phyloP scores from a whole-genome alignment of 1,140 invertebrate species.

The Agrilus planipennis region DNA sequence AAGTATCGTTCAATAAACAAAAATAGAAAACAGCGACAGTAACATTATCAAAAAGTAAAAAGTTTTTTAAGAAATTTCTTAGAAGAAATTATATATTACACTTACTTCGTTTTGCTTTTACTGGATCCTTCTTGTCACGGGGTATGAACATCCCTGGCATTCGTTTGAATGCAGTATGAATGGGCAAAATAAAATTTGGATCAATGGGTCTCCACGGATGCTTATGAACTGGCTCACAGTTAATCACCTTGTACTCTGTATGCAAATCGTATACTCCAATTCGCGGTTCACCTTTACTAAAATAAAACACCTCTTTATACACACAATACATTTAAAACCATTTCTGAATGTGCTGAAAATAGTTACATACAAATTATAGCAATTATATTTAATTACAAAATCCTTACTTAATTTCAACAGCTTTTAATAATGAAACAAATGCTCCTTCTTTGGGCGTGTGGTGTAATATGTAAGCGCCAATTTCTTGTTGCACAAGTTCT shows the following conservation, averaged over 20 bases:
- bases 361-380: conserved; percentile 5
- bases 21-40: too few species aligned
- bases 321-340: too few species aligned
- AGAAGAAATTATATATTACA: too few species aligned
- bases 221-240: conserved; percentile 12
- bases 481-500: conserved; percentile 21
- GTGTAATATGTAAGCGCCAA: conserved; percentile 35
- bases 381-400: too few species aligned
- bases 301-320: too few species aligned
- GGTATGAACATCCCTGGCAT: conserved; percentile 31
- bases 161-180: conserved; percentile 15
- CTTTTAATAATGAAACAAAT: conserved; percentile 32
- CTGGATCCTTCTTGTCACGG: too few species aligned
- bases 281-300: conserved; percentile 14
- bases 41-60: too few species aligned
- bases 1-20: too few species aligned
- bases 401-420: conserved; percentile 14
- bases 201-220: conserved; percentile 29
- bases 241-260: conserved; percentile 12
- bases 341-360: too few species aligned
- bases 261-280: conserved; percentile 28
- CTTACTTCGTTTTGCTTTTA: too few species aligned
- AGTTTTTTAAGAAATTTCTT: too few species aligned
- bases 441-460: conserved; percentile 33
- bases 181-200: conserved; percentile 26